These are phyloP conservation scores for Gobio occitaniae DNA, from an alignment of 2,797 vertebrate genomes.

Conservation along the genomic window DNA sequence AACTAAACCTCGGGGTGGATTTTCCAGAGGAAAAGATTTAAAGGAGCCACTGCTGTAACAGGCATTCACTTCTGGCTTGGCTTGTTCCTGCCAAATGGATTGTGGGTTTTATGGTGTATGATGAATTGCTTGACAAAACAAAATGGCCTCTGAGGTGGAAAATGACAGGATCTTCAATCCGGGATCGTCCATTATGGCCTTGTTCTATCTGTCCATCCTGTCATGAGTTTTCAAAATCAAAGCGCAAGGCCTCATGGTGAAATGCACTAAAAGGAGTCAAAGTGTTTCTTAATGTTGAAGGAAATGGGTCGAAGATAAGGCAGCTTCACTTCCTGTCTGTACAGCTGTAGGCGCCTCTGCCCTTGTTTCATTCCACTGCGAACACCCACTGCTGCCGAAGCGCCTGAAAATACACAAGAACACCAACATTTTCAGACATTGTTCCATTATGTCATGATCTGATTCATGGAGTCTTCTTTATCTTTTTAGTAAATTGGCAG, in stretches of 20 bases:
- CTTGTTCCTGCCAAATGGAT: constrained; percentile 8
- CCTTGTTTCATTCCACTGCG: neutral
- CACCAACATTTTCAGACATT: neutral
- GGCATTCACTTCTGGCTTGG: constrained; percentile 4
- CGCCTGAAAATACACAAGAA: constrained; percentile 54
- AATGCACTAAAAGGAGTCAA: neutral
- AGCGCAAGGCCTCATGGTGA: neutral
- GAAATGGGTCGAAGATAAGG: neutral
- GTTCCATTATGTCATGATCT: neutral
- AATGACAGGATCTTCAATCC: constrained; percentile 21
- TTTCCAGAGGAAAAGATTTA: constrained; percentile 27
- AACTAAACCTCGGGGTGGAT: neutral
- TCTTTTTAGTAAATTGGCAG: neutral
- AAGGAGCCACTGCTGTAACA: neutral
- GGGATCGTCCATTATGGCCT: constrained; percentile 17
- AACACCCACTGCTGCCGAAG: neutral
- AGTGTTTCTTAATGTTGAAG: neutral
- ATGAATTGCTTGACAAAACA: constrained; percentile 33
- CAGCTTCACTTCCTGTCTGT: constrained; percentile 23
- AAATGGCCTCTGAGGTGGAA: constrained; percentile 23
- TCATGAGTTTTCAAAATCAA: neutral
- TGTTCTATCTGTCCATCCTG: constrained; percentile 12
- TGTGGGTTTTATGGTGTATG: constrained; percentile 7
- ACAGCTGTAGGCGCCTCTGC: constrained; percentile 4
- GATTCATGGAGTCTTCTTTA: neutral